Conservation (phyloP, 2,797 vertebrate species). For the Rhincodon typus region DNA sequence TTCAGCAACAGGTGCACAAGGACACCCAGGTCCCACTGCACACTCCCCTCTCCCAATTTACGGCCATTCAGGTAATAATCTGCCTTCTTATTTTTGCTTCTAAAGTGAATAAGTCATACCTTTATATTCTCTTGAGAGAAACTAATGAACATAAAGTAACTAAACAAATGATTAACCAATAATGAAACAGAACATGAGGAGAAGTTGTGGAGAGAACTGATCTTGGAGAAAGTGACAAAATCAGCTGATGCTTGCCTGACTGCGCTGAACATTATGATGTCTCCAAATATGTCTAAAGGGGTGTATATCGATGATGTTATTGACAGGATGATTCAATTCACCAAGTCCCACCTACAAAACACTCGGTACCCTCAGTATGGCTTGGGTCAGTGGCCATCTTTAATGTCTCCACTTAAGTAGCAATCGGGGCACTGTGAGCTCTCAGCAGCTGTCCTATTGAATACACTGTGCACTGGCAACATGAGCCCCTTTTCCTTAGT, state of each 20-base stretch:
- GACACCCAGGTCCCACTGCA: too few species aligned
- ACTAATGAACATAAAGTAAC: too few species aligned
- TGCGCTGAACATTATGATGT: constrained; percentile 93
- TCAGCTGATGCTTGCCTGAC: constrained; percentile 93
- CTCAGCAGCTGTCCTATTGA: not conserved
- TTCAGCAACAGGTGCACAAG: too few species aligned
- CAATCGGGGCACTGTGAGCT: not conserved
- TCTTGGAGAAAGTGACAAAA: constrained; percentile 93
- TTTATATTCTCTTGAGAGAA: not conserved
- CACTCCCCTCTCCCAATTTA: too few species aligned
- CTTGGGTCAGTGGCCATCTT: constrained; percentile 59
- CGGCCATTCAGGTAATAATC: too few species aligned
- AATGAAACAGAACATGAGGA: constrained; percentile 91
- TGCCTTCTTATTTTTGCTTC: too few species aligned
- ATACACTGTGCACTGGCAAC: not conserved
- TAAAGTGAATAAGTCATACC: not conserved
- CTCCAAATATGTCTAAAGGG: constrained; percentile 86
- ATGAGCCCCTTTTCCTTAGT: not conserved
- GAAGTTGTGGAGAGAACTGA: constrained; percentile 87
- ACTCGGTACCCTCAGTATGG: constrained; percentile 91
- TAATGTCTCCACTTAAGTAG: not conserved
- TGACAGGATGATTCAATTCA: constrained; percentile 88
- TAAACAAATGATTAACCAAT: constrained; percentile 39
- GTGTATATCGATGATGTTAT: constrained; percentile 97
- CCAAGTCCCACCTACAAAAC: constrained; percentile 93